Percentiles rank a stretch among this genome's conserved stretches.
phyloP scores from a whole-genome alignment of 2,888 invertebrate species.

The Alloplasta piceator region DNA sequence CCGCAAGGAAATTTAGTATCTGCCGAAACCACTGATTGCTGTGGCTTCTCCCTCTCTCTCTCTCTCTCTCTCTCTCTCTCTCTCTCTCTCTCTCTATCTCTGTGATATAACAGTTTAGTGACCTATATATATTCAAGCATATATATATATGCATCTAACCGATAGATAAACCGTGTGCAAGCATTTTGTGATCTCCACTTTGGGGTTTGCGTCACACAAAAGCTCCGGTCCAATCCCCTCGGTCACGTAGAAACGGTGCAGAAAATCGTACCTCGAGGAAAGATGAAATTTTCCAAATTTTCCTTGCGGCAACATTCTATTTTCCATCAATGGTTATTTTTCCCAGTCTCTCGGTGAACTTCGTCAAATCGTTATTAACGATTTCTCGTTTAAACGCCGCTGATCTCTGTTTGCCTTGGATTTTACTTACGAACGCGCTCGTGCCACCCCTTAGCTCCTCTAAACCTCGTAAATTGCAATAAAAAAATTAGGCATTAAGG shows the following conservation, averaged over 20 bases:
- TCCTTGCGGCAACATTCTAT: too few relatives aligned
- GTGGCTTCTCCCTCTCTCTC: not conserved
- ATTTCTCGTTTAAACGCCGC: too few relatives aligned
- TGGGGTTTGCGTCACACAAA: not conserved
- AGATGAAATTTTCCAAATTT: too few relatives aligned
- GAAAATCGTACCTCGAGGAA: too few relatives aligned
- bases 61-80: too few relatives aligned
- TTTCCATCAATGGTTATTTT: too few relatives aligned
- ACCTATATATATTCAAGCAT: not conserved
- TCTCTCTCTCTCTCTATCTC: too few relatives aligned
- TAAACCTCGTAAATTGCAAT: slow-evolving; percentile 37
- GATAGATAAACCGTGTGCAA: not conserved
- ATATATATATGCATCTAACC: too few relatives aligned
- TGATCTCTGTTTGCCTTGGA: too few relatives aligned
- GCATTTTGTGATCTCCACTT: slow-evolving; percentile 22
- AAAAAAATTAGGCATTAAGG: slow-evolving; percentile 14
- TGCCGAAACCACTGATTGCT: not conserved
- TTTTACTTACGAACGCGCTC: not conserved
- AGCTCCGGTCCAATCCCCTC: not conserved
- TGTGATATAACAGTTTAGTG: not conserved
- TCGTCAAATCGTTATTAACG: too few relatives aligned
- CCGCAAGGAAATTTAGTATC: not conserved
- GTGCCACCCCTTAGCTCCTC: slow-evolving; percentile 32
- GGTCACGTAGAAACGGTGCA: not conserved
- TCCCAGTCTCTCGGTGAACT: too few relatives aligned